These are phyloP conservation scores for Ferdinandea cuprea DNA, from an alignment of 2,888 invertebrate species.

Conservation along the genomic window DNA sequence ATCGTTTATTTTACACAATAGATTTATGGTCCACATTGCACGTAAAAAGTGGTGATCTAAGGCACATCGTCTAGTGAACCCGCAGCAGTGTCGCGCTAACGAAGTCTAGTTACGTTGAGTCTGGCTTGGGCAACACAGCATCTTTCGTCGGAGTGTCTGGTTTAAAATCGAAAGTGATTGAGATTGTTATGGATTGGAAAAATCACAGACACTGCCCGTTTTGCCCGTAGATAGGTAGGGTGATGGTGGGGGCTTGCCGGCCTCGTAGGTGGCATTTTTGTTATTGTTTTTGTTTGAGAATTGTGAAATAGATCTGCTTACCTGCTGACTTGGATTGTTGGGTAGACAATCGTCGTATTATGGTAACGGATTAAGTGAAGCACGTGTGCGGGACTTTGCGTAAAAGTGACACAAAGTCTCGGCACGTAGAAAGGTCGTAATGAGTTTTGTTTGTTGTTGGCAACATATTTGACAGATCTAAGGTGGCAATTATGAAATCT, in stretches of 20 bases:
- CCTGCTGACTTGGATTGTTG: slow-evolving; percentile 19
- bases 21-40: slow-evolving; percentile 51
- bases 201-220: slow-evolving; percentile 25
- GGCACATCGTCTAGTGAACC: neutral
- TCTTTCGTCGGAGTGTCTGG: slow-evolving; percentile 49
- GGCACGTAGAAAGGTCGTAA: no score
- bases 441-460: neutral
- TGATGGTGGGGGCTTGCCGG: neutral
- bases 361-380: slow-evolving; percentile 32
- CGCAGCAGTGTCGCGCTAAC: slow-evolving; percentile 4
- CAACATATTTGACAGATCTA: slow-evolving; percentile 16
- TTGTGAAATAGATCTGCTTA: slow-evolving; percentile 48
- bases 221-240: neutral
- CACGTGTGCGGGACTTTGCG: slow-evolving; percentile 36
- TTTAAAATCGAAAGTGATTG: slow-evolving; percentile 66
- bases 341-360: slow-evolving; percentile 8
- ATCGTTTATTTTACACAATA: slow-evolving; percentile 51
- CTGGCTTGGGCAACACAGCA: slow-evolving; percentile 22
- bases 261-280: slow-evolving; percentile 58
- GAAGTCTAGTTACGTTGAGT: slow-evolving; percentile 19
- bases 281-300: slow-evolving; percentile 9
- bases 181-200: slow-evolving; percentile 49
- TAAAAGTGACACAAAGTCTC: no score
- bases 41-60: slow-evolving; percentile 30
- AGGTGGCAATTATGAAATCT: neutral